These are phyloP conservation scores for Atta texana DNA, from an alignment of 1,140 invertebrate genomes.

Conservation along the genomic window DNA sequence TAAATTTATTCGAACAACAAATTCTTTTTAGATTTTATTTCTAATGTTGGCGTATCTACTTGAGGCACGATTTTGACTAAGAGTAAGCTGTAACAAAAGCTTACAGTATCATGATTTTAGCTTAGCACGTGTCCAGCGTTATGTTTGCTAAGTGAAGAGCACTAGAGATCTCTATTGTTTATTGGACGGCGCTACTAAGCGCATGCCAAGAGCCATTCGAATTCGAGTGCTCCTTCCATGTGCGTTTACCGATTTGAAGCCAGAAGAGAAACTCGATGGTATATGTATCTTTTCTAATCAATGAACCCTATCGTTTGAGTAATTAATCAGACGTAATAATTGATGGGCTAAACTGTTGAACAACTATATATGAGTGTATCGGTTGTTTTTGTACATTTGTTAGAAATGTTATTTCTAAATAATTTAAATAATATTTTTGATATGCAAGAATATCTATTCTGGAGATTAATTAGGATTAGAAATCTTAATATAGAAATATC, in stretches of 20 bases:
- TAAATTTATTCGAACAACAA: background rate
- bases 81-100: constrained; percentile 78
- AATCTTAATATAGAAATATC: background rate
- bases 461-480: background rate
- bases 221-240: constrained; percentile 62
- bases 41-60: constrained; percentile 67
- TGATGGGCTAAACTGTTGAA: constrained; percentile 24
- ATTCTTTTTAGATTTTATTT: constrained; percentile 16
- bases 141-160: constrained; percentile 80
- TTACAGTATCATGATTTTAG: constrained; percentile 85
- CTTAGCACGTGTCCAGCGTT: constrained; percentile 83
- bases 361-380: background rate
- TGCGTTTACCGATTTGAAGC: constrained; percentile 60
- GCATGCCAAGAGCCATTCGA: constrained; percentile 55
- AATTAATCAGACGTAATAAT: constrained; percentile 70
- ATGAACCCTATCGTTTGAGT: constrained; percentile 57
- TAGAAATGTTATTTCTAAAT: background rate
- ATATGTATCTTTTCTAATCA: constrained; percentile 44
- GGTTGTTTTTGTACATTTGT: background rate
- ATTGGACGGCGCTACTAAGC: constrained; percentile 77
- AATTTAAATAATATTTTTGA: constrained; percentile 6
- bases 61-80: constrained; percentile 54
- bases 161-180: constrained; percentile 73
- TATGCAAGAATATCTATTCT: background rate
- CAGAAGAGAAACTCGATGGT: constrained; percentile 56